Conservation (phyloP, 2,888 invertebrate genomes). For the Drosophila aldrichi region DNA sequence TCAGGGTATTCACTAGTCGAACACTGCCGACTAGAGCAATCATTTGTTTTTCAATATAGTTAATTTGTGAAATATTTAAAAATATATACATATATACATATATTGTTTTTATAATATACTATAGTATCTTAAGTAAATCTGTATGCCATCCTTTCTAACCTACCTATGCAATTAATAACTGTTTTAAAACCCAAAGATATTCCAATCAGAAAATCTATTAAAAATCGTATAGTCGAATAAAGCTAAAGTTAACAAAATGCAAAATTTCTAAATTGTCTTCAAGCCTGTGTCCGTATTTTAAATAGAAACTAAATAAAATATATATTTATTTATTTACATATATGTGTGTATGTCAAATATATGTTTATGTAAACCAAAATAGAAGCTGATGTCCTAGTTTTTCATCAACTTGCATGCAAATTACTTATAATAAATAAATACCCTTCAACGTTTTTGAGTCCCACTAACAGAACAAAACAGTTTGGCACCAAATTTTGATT, state of each 20-base stretch:
- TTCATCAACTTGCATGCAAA: slow-evolving; percentile 41
- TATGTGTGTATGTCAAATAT: slow-evolving; percentile 14
- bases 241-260: slow-evolving; percentile 8
- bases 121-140: slow-evolving; percentile 13
- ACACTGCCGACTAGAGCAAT: slow-evolving; percentile 7
- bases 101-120: background rate
- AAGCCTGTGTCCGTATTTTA: slow-evolving; percentile 2
- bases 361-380: slow-evolving; percentile 2
- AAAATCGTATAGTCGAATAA: background rate
- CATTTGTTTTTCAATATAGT: slow-evolving; percentile 7
- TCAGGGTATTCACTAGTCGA: slow-evolving; percentile 1
- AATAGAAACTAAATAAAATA: slow-evolving; percentile 9
- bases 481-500: slow-evolving; percentile 27
- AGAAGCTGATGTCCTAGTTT: slow-evolving; percentile 31
- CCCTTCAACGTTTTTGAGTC: slow-evolving; percentile 1
- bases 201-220: background rate
- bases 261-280: background rate
- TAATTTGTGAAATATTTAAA: slow-evolving; percentile 19
- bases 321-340: background rate
- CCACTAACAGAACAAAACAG: slow-evolving; percentile 25
- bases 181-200: slow-evolving; percentile 2
- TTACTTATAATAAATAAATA: slow-evolving; percentile 1
- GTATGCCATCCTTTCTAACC: slow-evolving; percentile 25
- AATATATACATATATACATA: background rate
- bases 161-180: slow-evolving; percentile 12